These are phyloP conservation scores for Notodonta dromedarius DNA, from an alignment of 2,888 invertebrate species.

Conservation along the genomic window DNA sequence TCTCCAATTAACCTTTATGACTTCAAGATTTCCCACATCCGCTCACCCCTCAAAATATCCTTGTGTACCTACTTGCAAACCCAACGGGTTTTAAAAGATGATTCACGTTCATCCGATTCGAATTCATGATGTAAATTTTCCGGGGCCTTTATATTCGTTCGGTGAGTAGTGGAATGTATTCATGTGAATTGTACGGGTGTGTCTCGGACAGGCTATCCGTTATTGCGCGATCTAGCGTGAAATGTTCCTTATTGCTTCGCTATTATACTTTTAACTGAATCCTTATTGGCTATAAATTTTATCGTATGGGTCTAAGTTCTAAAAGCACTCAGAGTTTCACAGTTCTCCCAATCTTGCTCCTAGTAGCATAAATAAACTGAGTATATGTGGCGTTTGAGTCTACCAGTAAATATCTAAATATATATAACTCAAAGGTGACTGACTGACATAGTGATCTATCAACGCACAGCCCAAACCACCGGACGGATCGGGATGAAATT, in stretches of 20 bases:
- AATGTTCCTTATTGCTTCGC: background rate
- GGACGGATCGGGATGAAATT: too few relatives aligned
- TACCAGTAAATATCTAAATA: too few relatives aligned
- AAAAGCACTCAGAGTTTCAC: too few relatives aligned
- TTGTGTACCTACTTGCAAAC: conserved; percentile 8
- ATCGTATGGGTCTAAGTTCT: too few relatives aligned
- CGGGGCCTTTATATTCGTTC: conserved; percentile 12
- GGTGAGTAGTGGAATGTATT: conserved; percentile 9
- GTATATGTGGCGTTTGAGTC: too few relatives aligned
- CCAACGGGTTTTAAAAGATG: conserved; percentile 12
- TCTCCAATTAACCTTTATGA: conserved; percentile 5
- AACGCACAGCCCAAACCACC: too few relatives aligned
- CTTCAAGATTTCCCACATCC: conserved; percentile 15
- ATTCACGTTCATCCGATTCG: conserved; percentile 20
- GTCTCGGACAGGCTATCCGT: conserved; percentile 2
- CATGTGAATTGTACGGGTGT: conserved; percentile 13
- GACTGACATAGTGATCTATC: too few relatives aligned
- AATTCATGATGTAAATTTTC: conserved; percentile 16
- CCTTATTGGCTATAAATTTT: background rate
- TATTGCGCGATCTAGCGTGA: background rate
- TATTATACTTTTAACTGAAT: background rate
- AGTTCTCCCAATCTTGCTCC: too few relatives aligned
- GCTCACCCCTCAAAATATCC: conserved; percentile 14
- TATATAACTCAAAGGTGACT: too few relatives aligned
- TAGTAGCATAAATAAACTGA: too few relatives aligned